phyloP scores from a whole-genome alignment of 2,113 vertebrate species.

The Diadophis punctatus region DNA sequence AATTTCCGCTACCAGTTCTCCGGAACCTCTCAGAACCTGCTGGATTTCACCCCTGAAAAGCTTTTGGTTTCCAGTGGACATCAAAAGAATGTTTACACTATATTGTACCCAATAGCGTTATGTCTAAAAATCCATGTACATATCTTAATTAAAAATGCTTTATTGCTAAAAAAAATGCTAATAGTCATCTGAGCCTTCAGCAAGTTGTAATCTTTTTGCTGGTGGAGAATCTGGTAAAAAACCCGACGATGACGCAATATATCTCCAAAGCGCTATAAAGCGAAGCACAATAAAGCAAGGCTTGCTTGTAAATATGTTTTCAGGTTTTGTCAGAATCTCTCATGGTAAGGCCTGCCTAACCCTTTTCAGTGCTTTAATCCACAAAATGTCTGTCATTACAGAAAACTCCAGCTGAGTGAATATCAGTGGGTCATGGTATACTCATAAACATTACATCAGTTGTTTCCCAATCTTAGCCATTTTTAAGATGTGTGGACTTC shows the following conservation, averaged over 20 bases:
- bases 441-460: neutral
- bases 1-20: too few relatives aligned
- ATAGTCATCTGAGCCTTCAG: neutral
- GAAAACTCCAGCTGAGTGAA: neutral
- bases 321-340: neutral
- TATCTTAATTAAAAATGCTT: neutral
- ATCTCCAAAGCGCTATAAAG: neutral
- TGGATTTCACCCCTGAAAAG: too few relatives aligned
- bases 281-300: neutral
- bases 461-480: neutral
- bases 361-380: neutral
- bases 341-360: neutral
- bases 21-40: too few relatives aligned
- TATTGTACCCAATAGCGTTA: neutral
- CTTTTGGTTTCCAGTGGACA: neutral
- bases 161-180: neutral
- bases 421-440: neutral
- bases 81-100: neutral
- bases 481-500: neutral
- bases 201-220: neutral
- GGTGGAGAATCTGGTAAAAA: neutral
- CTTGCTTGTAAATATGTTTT: neutral
- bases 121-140: neutral
- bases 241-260: rapidly evolving
- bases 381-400: neutral